A percentile compares a stretch with the other conserved stretches of the same genome.
Conservation (phyloP, 2,113 vertebrate genomes). For the Vireo altiloquus region DNA sequence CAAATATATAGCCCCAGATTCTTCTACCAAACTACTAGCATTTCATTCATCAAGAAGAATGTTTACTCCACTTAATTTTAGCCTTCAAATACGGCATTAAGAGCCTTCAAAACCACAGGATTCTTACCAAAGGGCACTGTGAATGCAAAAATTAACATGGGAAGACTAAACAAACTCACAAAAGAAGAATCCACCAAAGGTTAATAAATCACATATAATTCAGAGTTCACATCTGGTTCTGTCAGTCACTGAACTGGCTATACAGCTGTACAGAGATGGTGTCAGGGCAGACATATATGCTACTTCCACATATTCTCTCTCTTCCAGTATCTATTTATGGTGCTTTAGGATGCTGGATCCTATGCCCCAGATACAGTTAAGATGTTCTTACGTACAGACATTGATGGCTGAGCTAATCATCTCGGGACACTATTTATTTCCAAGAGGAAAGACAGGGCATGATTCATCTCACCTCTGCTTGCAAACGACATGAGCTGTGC, state of each 20-base stretch:
- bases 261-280: background rate
- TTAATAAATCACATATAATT: background rate
- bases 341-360: accelerated
- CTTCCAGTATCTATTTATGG: background rate
- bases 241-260: background rate
- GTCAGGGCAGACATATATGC: background rate
- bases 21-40: background rate
- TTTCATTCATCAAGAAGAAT: background rate
- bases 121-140: background rate
- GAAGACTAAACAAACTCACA: background rate
- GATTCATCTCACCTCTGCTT: background rate
- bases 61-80: background rate
- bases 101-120: background rate
- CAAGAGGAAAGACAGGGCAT: background rate
- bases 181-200: background rate
- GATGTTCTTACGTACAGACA: background rate
- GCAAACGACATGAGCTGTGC: background rate
- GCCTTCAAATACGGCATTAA: background rate
- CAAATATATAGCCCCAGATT: background rate
- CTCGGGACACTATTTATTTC: background rate
- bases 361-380: background rate
- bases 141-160: background rate
- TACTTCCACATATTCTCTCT: background rate
- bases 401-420: background rate
- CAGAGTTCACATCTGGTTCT: background rate